phyloP scores from a whole-genome alignment of 2,113 vertebrate genomes.

The Tinamus guttatus region DNA sequence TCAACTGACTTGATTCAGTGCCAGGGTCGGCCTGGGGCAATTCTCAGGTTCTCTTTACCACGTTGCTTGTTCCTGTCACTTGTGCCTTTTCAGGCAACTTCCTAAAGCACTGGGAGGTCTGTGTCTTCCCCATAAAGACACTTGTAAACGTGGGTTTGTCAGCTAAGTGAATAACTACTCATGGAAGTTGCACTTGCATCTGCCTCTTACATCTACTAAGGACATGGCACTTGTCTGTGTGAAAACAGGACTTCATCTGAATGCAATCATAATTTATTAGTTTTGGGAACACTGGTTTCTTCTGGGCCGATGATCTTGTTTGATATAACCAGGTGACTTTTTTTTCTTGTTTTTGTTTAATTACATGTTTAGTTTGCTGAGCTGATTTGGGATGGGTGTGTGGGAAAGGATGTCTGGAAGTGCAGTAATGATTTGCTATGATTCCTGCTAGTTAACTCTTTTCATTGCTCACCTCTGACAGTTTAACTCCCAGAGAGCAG shows the following conservation, averaged over 20 bases:
- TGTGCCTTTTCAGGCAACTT: not conserved
- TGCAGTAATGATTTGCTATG: not conserved
- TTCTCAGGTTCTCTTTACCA: not conserved
- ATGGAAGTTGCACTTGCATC: not conserved
- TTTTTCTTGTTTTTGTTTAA: not conserved
- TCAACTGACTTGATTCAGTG: not conserved
- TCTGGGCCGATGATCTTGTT: not conserved
- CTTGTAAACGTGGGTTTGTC: not conserved
- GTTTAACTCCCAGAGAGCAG: not conserved
- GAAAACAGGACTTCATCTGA: not conserved
- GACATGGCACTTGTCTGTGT: not conserved
- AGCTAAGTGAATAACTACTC: not conserved
- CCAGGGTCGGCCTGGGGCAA: not conserved
- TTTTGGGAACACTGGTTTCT: not conserved
- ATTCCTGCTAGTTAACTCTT: not conserved
- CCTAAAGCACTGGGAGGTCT: not conserved
- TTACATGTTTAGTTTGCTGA: not conserved
- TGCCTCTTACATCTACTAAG: not conserved
- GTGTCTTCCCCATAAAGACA: not conserved
- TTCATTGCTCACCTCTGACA: not conserved
- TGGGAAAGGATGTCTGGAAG: not conserved
- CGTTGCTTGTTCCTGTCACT: not conserved
- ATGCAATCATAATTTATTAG: not conserved
- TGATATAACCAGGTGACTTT: constrained; percentile 28
- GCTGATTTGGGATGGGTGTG: not conserved